Conservation (phyloP, 2,113 vertebrate genomes). For the Alces alces region DNA sequence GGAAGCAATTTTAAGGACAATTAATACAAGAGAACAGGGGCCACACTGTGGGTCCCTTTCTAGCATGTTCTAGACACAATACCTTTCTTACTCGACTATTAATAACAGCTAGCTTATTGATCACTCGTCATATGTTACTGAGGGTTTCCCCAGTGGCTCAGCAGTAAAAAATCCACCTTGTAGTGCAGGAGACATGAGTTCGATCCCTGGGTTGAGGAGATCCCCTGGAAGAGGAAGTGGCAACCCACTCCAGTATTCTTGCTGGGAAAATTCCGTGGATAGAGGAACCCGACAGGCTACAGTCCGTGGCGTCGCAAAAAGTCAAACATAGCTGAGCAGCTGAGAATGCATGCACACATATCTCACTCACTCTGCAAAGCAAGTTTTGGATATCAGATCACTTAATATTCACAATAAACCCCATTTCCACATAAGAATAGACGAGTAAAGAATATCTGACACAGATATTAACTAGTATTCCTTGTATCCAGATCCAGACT, state of each 20-base stretch:
- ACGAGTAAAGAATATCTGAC: neutral
- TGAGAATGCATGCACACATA: neutral
- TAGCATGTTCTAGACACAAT: neutral
- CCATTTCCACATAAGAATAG: neutral
- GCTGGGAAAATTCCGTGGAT: neutral
- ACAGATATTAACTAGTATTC: neutral
- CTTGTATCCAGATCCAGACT: neutral
- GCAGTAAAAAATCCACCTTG: neutral
- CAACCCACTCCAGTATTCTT: neutral
- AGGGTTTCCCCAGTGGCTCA: neutral
- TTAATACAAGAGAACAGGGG: neutral
- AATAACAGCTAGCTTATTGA: neutral
- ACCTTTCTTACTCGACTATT: neutral
- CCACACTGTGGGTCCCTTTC: neutral
- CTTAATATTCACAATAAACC: neutral
- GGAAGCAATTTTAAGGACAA: neutral
- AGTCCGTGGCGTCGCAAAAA: fast-evolving
- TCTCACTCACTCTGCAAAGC: neutral
- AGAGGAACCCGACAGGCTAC: neutral
- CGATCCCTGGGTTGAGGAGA: neutral
- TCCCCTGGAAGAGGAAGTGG: neutral
- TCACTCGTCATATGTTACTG: neutral
- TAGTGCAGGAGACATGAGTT: neutral
- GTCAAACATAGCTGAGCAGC: neutral
- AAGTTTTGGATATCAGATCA: neutral